Base-by-base conservation (phyloP, 2,888 invertebrate species). In the Cheilosia impressa region DNA sequence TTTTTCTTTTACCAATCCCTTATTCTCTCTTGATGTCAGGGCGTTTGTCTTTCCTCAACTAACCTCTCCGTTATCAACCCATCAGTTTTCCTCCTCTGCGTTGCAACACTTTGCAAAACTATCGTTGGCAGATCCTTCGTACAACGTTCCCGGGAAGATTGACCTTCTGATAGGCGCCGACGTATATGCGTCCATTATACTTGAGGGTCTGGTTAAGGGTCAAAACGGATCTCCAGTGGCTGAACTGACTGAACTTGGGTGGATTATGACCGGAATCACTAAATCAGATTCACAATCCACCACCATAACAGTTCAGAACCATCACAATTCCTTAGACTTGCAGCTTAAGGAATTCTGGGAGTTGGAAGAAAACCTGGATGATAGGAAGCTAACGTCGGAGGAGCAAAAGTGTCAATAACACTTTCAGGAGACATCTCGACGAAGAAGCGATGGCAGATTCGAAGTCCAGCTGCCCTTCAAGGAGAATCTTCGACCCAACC, bases 381-480 rank as follows among this genome's bases (percentile, higher is more conserved):
- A 19, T 19, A 19, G 19, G 19, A 19, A 19, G 19, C 19, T 19
- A 19, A 53, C 27, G 27, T 6, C 7, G 7, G 27, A 31, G 1
- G 27, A 31, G 27, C 27, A 31, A 7, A 6, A 31, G 27, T 31
- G 27, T 31, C 57, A 55, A 24, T 19, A 9, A 43, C 53, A 72
- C 45, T 60, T 41, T n/a, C 10, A 53, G 19, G 17, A 53, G n/a
- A 62, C 53, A 31, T 31, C 1, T 31, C 27, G 7, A 31, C 0
- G 27, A 31, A 31, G 27, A 31, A 31, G 27, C 27, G 27, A 31
- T 7, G 27, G 62, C 5, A 60, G 47, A 27, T 72, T 50, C 38
- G 58, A 58, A 45, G 58, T 71, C 9, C 34, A 24, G 38, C 53
- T 73, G 10, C 55, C 45, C 0, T 73, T 73, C 15, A 73, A 63